Conservation (phyloP, 2,888 invertebrate species). For the Macaria liturata region DNA sequence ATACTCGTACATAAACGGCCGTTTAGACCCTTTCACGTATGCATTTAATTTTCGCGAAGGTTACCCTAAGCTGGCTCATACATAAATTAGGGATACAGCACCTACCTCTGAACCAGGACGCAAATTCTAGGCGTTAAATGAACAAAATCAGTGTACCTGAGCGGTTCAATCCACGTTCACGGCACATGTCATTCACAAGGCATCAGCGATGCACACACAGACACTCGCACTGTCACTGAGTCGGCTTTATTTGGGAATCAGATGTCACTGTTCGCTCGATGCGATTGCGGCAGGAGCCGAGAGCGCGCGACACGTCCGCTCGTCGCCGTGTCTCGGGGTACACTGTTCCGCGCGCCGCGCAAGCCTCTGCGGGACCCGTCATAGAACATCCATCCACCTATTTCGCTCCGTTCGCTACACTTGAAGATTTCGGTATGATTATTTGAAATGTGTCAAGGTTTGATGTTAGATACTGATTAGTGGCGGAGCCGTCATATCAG, state of each 20-base stretch:
- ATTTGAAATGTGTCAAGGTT: constrained; percentile 41
- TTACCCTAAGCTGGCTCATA: constrained; percentile 7
- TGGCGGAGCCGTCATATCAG: constrained; percentile 25
- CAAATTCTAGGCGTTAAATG: constrained; percentile 38
- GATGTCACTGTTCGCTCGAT: constrained; percentile 64
- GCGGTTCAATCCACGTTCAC: constrained; percentile 45
- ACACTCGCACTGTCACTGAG: constrained; percentile 59
- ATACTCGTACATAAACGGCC: constrained; percentile 26
- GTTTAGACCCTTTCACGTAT: constrained; percentile 18
- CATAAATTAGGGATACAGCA: constrained; percentile 33
- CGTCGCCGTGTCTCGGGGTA: constrained; percentile 56
- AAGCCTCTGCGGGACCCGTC: constrained; percentile 64
- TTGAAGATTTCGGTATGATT: constrained; percentile 52
- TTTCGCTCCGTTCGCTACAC: constrained; percentile 46
- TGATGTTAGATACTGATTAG: constrained; percentile 43
- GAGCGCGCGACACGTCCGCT: constrained; percentile 51
- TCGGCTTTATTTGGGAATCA: constrained; percentile 44
- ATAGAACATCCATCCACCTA: constrained; percentile 60
- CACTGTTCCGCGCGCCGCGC: constrained; percentile 67
- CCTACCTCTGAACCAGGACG: constrained; percentile 45
- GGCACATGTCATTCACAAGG: constrained; percentile 58
- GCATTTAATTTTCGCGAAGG: constrained; percentile 8
- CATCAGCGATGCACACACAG: constrained; percentile 47
- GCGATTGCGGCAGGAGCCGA: constrained; percentile 38
- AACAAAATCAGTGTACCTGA: constrained; percentile 38